Evolutionary conservation across 2,888 invertebrate genomes (phyloP), one percentile per base, ranked within the genome.

Genomic region (Synanthedon tipuliformis): DNA sequence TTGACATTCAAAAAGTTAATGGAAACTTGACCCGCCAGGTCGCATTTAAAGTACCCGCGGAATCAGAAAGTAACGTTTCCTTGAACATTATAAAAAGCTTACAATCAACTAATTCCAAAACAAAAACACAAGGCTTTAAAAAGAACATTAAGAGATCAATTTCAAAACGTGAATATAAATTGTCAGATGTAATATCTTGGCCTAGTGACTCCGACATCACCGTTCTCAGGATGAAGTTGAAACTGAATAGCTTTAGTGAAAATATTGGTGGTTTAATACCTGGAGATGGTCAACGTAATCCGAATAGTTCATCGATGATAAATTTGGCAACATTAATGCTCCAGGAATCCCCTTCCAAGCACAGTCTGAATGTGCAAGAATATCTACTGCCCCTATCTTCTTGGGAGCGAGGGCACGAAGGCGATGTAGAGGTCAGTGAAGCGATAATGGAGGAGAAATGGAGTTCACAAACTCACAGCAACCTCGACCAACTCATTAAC

Each of bases 121-220:
- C 63, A 12, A 78, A 73, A 60, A 55, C 62, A 11, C 61, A 61
- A 16, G 56, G 52, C 34, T 58, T 59, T 16, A 66, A 59, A 51
- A 78, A 77, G 54, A 80, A 75, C 49, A 69, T 65, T 41, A 81
- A 76, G 55, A 79, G 75, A 57, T 53, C 62, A 16, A 66, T 69
- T 13, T 59, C 61, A 1, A 76, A 73, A 57, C 66, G 62, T 16
- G 76, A 71, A 55, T 73, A 67, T 57, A 34, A 34, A 45, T 51
- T 73, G 7, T 66, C 75, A 1, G 84, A 86, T 53, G 72, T 74
- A 7, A 60, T 79, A 52, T 81, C 89, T 12, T 89, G 89, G 81
- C 88, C 88, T 1, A 90, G 90, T 51, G 90, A 90, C 68, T 90
- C 90, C 0, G 90, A 90, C 65, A 85, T 90, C 53, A 90, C 90